phyloP scores from a whole-genome alignment of 2,888 invertebrate genomes.

The Ophioninae sp. region DNA sequence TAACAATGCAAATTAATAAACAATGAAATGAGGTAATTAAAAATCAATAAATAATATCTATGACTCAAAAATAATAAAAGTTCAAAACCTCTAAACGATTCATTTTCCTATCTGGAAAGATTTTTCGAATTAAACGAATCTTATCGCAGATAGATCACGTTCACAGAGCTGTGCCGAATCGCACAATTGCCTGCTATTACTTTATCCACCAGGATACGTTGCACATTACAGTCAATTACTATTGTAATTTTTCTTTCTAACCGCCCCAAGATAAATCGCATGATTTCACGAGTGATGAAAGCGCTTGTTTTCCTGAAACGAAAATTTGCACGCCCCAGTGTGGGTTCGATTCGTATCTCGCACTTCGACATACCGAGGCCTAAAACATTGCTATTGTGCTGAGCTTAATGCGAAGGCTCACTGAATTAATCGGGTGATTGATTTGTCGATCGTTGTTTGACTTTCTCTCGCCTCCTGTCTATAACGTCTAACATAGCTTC shows the following conservation, averaged over 20 bases:
- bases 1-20: background rate
- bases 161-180: constrained; percentile 8
- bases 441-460: constrained; percentile 45
- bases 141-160: constrained; percentile 32
- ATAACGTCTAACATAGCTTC: background rate
- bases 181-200: background rate
- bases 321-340: constrained; percentile 31
- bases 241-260: background rate
- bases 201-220: background rate
- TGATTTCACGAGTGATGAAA: constrained; percentile 40
- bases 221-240: background rate
- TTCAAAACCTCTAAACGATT: background rate
- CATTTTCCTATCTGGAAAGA: constrained; percentile 9
- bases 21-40: background rate
- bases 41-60: background rate
- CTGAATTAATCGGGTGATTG: constrained; percentile 50
- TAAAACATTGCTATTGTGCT: constrained; percentile 26
- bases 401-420: constrained; percentile 25
- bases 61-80: background rate
- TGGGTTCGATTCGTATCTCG: constrained; percentile 35
- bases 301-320: constrained; percentile 35
- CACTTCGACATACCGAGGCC: background rate
- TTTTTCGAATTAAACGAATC: constrained; percentile 27
- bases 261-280: constrained; percentile 25
- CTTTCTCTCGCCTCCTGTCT: constrained; percentile 39